phyloP scores from a whole-genome alignment of 2,113 vertebrate species.

The Nyctereutes procyonoides region DNA sequence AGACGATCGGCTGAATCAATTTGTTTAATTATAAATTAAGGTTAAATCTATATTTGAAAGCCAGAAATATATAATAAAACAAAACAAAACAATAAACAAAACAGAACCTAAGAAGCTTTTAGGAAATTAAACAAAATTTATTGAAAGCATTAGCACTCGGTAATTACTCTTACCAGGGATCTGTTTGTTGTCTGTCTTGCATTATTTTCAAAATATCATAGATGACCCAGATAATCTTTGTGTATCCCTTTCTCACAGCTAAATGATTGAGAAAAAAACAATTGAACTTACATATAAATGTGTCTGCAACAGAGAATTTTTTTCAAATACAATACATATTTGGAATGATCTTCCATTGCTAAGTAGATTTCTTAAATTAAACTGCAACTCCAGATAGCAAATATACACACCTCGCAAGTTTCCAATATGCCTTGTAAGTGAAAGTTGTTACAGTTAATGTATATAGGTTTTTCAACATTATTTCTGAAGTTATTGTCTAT shows the following conservation, averaged over 20 bases:
- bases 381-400: background rate
- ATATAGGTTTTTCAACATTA: background rate
- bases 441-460: background rate
- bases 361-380: background rate
- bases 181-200: background rate
- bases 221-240: background rate
- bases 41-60: constrained; percentile 39
- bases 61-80: background rate
- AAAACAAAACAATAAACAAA: background rate
- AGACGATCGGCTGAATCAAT: background rate
- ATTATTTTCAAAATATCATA: constrained; percentile 15
- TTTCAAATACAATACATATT: background rate
- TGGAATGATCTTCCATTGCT: background rate
- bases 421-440: background rate
- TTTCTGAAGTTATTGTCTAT: background rate
- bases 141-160: constrained; percentile 27
- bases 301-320: background rate
- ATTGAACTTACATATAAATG: background rate
- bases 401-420: background rate
- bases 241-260: background rate
- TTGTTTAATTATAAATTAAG: constrained; percentile 15
- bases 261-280: background rate
- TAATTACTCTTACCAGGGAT: background rate
- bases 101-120: constrained; percentile 13
- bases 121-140: constrained; percentile 55